These are phyloP conservation scores for Nasonia giraulti DNA, from an alignment of 1,140 invertebrate species.

Conservation along the genomic window DNA sequence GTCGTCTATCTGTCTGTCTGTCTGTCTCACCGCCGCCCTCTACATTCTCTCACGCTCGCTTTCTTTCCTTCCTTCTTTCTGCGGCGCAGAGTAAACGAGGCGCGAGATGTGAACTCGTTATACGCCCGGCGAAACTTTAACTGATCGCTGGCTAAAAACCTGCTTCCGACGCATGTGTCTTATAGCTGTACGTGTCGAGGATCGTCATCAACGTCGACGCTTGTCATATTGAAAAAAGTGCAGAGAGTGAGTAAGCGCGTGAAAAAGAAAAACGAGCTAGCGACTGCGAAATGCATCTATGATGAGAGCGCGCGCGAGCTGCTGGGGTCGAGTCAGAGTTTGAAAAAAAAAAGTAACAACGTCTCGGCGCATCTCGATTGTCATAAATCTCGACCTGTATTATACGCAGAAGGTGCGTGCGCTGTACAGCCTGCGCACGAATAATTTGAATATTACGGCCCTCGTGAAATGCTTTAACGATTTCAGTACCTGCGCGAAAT, in stretches of 20 bases:
- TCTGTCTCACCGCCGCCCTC: slow-evolving; percentile 50
- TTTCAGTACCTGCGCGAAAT: slow-evolving; percentile 29
- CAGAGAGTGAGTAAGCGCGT: background rate
- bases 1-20: background rate
- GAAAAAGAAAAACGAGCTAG: slow-evolving; percentile 34
- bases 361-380: slow-evolving; percentile 37
- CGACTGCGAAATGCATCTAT: slow-evolving; percentile 21
- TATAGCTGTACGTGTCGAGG: slow-evolving; percentile 25
- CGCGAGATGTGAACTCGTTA: slow-evolving; percentile 70
- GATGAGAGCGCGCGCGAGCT: background rate
- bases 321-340: background rate
- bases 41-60: slow-evolving; percentile 54
- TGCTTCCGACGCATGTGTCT: slow-evolving; percentile 15
- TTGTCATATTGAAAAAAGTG: slow-evolving; percentile 37
- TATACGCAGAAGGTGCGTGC: background rate
- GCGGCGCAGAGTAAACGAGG: slow-evolving; percentile 63
- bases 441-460: slow-evolving; percentile 28
- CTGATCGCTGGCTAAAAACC: slow-evolving; percentile 54
- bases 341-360: slow-evolving; percentile 13
- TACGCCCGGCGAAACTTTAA: slow-evolving; percentile 54
- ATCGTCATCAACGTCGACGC: slow-evolving; percentile 36
- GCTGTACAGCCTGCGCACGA: background rate
- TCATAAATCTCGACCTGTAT: slow-evolving; percentile 46
- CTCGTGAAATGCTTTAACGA: slow-evolving; percentile 24
- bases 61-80: slow-evolving; percentile 51